Evolutionary conservation across 2,797 vertebrate genomes (phyloP).

Genomic region (Cossypha caffra): DNA sequence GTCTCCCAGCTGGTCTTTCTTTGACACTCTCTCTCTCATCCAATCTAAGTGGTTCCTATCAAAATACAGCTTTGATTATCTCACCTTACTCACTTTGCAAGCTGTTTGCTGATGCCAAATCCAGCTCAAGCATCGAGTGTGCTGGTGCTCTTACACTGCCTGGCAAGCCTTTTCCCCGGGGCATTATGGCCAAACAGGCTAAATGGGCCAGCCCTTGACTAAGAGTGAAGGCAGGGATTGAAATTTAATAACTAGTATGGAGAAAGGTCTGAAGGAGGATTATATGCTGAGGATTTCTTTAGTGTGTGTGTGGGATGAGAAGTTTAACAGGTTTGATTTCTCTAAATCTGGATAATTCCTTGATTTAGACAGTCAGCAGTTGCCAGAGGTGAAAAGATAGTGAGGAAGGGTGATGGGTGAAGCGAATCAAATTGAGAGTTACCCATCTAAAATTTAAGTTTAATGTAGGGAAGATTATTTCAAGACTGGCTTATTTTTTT

Average conservation of each 20-base stretch:
- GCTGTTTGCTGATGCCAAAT: not conserved
- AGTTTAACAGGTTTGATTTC: not conserved
- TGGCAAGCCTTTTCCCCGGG: not conserved
- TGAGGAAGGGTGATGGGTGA: not conserved
- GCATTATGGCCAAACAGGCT: not conserved
- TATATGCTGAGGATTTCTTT: not conserved
- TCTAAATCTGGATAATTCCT: not conserved
- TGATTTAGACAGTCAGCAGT: not conserved
- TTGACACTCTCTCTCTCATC: not conserved
- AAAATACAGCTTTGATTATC: slow-evolving; percentile 33
- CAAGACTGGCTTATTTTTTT: not conserved
- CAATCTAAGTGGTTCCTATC: not conserved
- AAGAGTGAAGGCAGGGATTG: not conserved
- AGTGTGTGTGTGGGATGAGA: not conserved
- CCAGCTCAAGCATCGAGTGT: not conserved
- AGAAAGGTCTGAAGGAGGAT: not conserved
- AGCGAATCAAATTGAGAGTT: not conserved
- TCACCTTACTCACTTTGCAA: slow-evolving; percentile 12
- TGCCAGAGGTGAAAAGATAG: not conserved
- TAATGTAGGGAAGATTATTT: not conserved
- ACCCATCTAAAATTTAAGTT: not conserved
- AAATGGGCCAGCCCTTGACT: not conserved
- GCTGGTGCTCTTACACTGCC: not conserved
- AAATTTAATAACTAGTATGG: not conserved
- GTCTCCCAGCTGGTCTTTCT: not conserved